Conservation (phyloP, 92 coral and sea anemone genomes). For the Palythoa caribaeorum region DNA sequence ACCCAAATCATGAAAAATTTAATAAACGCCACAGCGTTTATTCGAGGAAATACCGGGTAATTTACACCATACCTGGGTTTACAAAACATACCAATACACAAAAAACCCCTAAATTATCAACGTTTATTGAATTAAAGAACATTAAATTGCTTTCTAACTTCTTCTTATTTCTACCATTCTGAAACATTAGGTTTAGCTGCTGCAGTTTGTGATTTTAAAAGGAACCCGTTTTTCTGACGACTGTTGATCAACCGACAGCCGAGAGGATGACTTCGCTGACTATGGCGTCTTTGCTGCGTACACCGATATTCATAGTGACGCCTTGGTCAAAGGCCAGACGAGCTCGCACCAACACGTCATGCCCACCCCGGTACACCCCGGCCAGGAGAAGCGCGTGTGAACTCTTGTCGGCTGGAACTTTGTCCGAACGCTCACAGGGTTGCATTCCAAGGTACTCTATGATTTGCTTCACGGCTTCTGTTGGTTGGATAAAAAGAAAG, state of each 20-base stretch:
- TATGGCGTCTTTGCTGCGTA: constrained; percentile 93
- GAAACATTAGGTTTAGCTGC: background rate
- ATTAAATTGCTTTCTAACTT: background rate
- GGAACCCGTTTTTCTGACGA: background rate
- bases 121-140: background rate
- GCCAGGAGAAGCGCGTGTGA: constrained; percentile 94
- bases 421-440: constrained; percentile 97
- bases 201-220: background rate
- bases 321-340: constrained; percentile 98
- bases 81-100: background rate
- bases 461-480: constrained; percentile 99
- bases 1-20: too few species aligned
- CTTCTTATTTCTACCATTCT: background rate
- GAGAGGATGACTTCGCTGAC: constrained; percentile 96
- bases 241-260: constrained; percentile 86
- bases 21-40: too few species aligned
- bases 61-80: too few species aligned
- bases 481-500: background rate
- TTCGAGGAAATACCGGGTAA: too few species aligned
- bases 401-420: constrained; percentile 93
- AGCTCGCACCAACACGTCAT: constrained; percentile 93
- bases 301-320: constrained; percentile 97
- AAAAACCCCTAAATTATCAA: background rate
- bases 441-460: constrained; percentile 99
- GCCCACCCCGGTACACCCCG: constrained; percentile 97